Evolutionary conservation across 2,797 vertebrate genomes (phyloP).

Genomic region (Microchirus variegatus): DNA sequence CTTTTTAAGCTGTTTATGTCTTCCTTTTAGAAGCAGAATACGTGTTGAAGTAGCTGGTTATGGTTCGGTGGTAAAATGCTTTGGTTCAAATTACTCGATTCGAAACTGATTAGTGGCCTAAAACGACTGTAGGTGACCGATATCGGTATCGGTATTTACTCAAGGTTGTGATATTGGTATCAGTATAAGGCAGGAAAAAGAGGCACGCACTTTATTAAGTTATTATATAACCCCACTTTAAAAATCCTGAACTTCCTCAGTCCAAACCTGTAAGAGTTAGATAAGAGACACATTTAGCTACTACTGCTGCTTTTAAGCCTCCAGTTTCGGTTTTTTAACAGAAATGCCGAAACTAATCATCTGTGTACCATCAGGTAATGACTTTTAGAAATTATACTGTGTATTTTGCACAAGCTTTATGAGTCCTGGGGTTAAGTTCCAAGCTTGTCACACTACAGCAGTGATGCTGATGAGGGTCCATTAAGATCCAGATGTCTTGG

Average conservation of each 20-base stretch:
- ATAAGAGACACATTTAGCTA: background rate
- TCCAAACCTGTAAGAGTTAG: background rate
- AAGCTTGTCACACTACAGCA: constrained; percentile 38
- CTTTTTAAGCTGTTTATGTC: too few relatives aligned
- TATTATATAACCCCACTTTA: too few relatives aligned
- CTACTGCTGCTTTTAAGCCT: background rate
- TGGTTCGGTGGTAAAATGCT: too few relatives aligned
- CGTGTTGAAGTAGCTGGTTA: too few relatives aligned
- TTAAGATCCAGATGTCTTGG: constrained; percentile 69
- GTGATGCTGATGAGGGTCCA: constrained; percentile 56
- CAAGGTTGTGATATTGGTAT: too few relatives aligned
- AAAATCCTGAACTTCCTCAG: background rate
- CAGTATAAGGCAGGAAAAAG: too few relatives aligned
- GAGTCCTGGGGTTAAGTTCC: constrained; percentile 39
- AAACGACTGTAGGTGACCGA: too few relatives aligned
- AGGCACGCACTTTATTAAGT: too few relatives aligned
- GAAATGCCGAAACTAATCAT: constrained; percentile 11
- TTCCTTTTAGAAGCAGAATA: too few relatives aligned
- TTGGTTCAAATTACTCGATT: too few relatives aligned
- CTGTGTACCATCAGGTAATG: background rate
- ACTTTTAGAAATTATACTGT: constrained; percentile 22
- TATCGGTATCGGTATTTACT: too few relatives aligned
- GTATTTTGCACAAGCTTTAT: constrained; percentile 22
- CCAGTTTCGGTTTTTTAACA: background rate
- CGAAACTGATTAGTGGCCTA: too few relatives aligned